phyloP scores from a whole-genome alignment of 2,797 vertebrate genomes.

The Lateolabrax maculatus region DNA sequence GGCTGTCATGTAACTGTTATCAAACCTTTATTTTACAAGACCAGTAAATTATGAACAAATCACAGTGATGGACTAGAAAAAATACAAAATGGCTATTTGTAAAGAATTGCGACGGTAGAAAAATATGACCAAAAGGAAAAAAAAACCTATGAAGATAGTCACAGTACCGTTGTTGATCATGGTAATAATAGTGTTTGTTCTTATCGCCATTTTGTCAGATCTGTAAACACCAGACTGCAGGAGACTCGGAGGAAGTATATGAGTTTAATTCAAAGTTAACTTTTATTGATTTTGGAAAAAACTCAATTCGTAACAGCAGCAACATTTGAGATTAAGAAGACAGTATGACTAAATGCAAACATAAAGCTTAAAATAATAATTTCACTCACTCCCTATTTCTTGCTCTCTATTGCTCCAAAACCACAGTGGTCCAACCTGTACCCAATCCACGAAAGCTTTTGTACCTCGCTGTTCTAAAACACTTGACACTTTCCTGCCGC shows the following conservation, averaged over 20 bases:
- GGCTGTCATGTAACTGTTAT: background rate
- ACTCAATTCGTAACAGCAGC: background rate
- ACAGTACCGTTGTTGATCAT: background rate
- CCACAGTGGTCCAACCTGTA: background rate
- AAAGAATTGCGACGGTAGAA: background rate
- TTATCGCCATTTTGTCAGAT: background rate
- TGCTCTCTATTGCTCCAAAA: background rate
- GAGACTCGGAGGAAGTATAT: background rate
- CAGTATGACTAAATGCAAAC: background rate
- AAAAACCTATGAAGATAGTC: too few species aligned
- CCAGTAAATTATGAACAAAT: background rate
- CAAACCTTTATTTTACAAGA: background rate
- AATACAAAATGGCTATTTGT: background rate
- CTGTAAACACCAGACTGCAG: background rate
- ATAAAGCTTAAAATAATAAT: background rate
- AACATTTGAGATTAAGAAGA: background rate
- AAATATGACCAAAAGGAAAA: background rate
- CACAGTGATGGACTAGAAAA: background rate
- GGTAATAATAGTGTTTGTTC: background rate
- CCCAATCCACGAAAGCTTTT: background rate
- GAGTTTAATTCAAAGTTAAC: conserved; percentile 9
- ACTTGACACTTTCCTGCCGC: background rate
- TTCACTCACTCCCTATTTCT: background rate
- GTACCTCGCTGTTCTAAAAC: background rate
- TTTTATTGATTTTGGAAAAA: too few species aligned